Evolutionary conservation across 2,888 invertebrate species (phyloP).

Genomic region (Therioaphis trifolii): DNA sequence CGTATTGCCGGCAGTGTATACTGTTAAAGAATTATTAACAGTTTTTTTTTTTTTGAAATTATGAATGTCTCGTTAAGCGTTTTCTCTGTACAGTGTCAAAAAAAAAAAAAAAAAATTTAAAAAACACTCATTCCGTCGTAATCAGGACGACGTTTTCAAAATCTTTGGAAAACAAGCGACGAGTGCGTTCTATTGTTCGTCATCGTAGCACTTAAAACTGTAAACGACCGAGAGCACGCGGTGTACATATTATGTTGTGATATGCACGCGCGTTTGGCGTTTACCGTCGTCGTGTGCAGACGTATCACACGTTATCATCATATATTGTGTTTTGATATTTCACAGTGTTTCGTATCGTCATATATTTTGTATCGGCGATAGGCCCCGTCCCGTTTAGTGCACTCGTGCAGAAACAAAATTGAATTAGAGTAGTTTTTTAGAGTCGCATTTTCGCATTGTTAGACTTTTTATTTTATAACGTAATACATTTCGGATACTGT

Average conservation of each 20-base stretch:
- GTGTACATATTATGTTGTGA: background rate
- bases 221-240: background rate
- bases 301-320: too few relatives aligned
- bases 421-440: too few relatives aligned
- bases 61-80: slow-evolving; percentile 43
- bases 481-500: too few relatives aligned
- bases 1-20: background rate
- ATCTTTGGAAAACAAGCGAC: background rate
- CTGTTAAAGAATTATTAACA: slow-evolving; percentile 33
- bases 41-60: slow-evolving; percentile 16
- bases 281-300: background rate
- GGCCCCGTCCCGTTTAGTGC: too few relatives aligned
- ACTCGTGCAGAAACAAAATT: too few relatives aligned
- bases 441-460: too few relatives aligned
- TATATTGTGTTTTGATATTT: too few relatives aligned
- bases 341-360: too few relatives aligned
- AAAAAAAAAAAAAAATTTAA: too few relatives aligned
- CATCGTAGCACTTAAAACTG: background rate
- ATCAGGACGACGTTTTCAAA: background rate
- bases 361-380: too few relatives aligned
- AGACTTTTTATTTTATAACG: too few relatives aligned
- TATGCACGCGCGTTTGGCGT: too few relatives aligned
- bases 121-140: background rate
- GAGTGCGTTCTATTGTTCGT: background rate
- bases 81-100: background rate